Evolutionary conservation across 2,888 invertebrate species (phyloP), one percentile per base, ranked within the genome.

Genomic region (Loripinus fragilis): DNA sequence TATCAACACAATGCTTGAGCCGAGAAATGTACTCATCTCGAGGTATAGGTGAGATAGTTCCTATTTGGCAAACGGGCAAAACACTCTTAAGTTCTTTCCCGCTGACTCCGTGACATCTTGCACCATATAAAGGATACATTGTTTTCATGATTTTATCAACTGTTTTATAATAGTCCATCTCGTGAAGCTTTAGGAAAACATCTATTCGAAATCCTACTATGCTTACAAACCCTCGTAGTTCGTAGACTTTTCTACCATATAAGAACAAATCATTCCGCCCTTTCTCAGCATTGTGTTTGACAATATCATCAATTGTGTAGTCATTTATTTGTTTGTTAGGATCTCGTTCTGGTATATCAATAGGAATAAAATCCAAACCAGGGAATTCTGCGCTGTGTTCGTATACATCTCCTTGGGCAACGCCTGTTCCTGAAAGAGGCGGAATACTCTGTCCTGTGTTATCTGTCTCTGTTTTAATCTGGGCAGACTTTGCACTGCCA

Each of bases 211-310:
- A 5, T 23, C 8, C 8, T 7, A 67, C 42, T 23, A 67, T 67
- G 33, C 42, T 25, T n/a, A 41, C 20, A n/a, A 67, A 42, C 2
- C 38, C 23, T 3, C 66, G 33, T 12, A 60, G 50, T 45, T 71
- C 76, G 70, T 87, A 87, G 2, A 87, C 75, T 60, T 80, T 83
- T 52, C 72, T 72, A n/a, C 83, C 84, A 75, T 85, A 81, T 38
- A 81, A 76, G 38, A 85, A 79, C 83, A 82, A 85, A 52, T 83
- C 78, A 30, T 65, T 45, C 30, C 71, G 66, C 0, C 74, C 75
- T 1, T 64, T 74, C 35, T 68, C 52, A n/a, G 50, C 42, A 69
- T 86, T 86, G 33, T 86, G 80, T 50, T 78, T 71, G 17, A 68
- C 74, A 17, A 87, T 76, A 41, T 87, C 83, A 20, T 75, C 74